These are phyloP conservation scores for Cremastinae sp. DNA, from an alignment of 2,888 invertebrate species.

Conservation along the genomic window DNA sequence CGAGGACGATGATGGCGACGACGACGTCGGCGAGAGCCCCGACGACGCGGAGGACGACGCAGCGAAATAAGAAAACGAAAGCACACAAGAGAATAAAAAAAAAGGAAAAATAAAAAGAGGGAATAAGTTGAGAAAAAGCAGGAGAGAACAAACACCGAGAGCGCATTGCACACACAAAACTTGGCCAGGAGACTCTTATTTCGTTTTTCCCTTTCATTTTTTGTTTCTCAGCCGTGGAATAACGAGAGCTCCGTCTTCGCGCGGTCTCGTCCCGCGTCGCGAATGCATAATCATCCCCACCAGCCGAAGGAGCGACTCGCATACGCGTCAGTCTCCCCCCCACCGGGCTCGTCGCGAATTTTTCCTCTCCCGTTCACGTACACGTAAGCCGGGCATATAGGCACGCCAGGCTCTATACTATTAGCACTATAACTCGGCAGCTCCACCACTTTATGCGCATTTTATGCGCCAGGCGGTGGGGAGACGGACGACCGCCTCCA, in stretches of 20 bases:
- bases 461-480: slow-evolving; percentile 64
- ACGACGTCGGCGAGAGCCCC: neutral
- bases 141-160: neutral
- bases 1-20: neutral
- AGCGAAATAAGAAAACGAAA: slow-evolving; percentile 1
- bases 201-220: slow-evolving; percentile 29
- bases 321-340: slow-evolving; percentile 44
- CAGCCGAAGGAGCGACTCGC: slow-evolving; percentile 23
- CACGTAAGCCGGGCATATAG: neutral
- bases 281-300: slow-evolving; percentile 62
- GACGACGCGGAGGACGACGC: slow-evolving; percentile 11
- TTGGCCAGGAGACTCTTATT: slow-evolving; percentile 53
- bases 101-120: neutral
- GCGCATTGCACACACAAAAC: slow-evolving; percentile 51
- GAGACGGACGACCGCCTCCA: slow-evolving; percentile 79
- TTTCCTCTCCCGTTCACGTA: neutral
- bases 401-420: slow-evolving; percentile 21
- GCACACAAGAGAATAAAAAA: neutral
- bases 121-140: slow-evolving; percentile 6
- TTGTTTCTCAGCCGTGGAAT: slow-evolving; percentile 55
- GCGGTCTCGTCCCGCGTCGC: slow-evolving; percentile 46
- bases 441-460: slow-evolving; percentile 65
- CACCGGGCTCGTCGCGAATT: neutral
- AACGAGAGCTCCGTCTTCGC: slow-evolving; percentile 52
- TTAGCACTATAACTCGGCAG: slow-evolving; percentile 47